These are phyloP conservation scores for Linnaemya vulpina DNA, from an alignment of 2,888 invertebrate genomes.

Conservation along the genomic window DNA sequence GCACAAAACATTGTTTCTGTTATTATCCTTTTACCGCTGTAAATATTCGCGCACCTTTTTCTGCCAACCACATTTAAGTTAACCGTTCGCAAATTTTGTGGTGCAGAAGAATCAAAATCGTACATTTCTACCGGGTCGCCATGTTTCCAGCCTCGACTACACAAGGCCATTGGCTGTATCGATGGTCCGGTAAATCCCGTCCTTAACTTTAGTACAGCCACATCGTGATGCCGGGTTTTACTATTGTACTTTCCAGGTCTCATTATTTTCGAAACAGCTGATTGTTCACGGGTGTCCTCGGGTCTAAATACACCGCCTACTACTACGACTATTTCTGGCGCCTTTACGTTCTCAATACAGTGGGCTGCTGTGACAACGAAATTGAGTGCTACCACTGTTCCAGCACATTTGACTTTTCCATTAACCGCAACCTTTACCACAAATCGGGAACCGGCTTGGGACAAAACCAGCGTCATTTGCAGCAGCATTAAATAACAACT, in stretches of 20 bases:
- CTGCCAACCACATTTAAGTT: neutral
- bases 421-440: neutral
- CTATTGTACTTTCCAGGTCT: neutral
- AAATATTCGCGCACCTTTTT: neutral
- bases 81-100: neutral
- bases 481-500: neutral
- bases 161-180: neutral
- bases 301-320: neutral
- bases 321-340: neutral
- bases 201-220: neutral
- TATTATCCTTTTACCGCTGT: neutral
- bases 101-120: neutral
- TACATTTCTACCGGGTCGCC: neutral
- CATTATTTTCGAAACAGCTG: neutral
- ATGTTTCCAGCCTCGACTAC: neutral
- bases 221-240: neutral
- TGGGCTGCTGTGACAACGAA: conserved; percentile 8
- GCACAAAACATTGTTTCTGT: neutral
- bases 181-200: neutral
- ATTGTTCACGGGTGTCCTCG: neutral
- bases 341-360: neutral
- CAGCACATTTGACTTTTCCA: neutral
- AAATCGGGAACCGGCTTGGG: neutral
- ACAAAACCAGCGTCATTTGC: neutral
- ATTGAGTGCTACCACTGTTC: neutral